Evolutionary conservation across 2,888 invertebrate species (phyloP).

Genomic region (Drosophila maculinotata): DNA sequence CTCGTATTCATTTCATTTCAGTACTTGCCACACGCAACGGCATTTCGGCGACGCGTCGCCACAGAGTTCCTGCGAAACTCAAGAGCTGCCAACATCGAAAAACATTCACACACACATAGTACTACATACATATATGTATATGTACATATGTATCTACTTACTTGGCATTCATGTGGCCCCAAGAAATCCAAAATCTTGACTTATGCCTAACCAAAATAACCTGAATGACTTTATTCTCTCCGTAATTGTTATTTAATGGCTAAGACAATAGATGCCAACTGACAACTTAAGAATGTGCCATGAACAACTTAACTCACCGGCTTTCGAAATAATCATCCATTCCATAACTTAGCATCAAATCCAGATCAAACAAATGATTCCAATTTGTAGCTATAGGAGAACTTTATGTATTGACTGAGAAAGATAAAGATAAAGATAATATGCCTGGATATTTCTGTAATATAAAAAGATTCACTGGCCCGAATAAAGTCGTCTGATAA

Average conservation of each 20-base stretch:
- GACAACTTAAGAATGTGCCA: not conserved
- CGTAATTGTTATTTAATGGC: conserved; percentile 16
- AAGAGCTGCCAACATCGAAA: too few species aligned
- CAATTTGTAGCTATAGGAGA: too few species aligned
- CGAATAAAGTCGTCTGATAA: not conserved
- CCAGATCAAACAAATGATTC: too few species aligned
- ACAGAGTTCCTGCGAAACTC: too few species aligned
- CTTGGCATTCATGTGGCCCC: too few species aligned
- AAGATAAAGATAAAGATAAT: too few species aligned
- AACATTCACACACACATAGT: not conserved
- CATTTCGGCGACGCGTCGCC: conserved; percentile 37
- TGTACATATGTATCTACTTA: not conserved
- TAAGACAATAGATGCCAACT: conserved; percentile 3
- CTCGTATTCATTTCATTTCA: conserved; percentile 48
- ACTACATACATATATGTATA: not conserved
- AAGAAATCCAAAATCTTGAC: conserved; percentile 1
- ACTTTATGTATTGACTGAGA: too few species aligned
- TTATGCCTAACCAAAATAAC: not conserved
- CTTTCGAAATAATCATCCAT: too few species aligned
- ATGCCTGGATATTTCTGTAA: too few species aligned
- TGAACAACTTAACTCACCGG: not conserved
- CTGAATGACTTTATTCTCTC: not conserved
- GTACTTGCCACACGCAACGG: conserved; percentile 35
- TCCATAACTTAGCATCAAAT: too few species aligned
- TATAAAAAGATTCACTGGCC: not conserved